These are phyloP conservation scores for Hypothenemus hampei DNA, from an alignment of 1,140 invertebrate genomes.

Conservation along the genomic window DNA sequence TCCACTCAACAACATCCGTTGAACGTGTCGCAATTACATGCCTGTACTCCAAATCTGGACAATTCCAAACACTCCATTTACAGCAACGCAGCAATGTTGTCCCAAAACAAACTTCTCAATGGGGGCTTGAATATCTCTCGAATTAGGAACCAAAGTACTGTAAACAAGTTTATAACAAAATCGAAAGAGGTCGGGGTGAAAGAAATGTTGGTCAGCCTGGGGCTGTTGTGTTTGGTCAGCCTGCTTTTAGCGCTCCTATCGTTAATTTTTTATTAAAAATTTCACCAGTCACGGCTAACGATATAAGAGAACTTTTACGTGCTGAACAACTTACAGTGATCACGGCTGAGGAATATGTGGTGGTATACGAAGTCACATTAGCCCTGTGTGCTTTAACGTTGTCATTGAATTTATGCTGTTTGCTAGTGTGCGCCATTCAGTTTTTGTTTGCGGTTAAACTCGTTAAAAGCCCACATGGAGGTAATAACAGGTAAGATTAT, in stretches of 20 bases:
- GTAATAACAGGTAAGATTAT: conserved; percentile 40
- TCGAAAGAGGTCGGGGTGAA: conserved; percentile 57
- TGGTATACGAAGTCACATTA: conserved; percentile 86
- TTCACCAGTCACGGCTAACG: conserved; percentile 57
- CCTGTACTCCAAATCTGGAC: conserved; percentile 37
- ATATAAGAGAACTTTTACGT: conserved; percentile 53
- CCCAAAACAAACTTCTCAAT: conserved; percentile 47
- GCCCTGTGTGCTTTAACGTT: conserved; percentile 82
- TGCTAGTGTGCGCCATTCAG: conserved; percentile 89
- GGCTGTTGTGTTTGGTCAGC: conserved; percentile 78
- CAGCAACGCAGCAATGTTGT: conserved; percentile 46
- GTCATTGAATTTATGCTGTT: conserved; percentile 82
- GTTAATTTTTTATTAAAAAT: conserved; percentile 78
- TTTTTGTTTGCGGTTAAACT: conserved; percentile 90
- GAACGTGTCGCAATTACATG: conserved; percentile 34
- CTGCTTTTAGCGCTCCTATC: conserved; percentile 76
- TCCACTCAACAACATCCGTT: conserved; percentile 37
- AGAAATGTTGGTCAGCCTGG: conserved; percentile 80
- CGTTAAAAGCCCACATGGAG: conserved; percentile 65
- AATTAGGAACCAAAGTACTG: conserved; percentile 36
- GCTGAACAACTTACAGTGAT: conserved; percentile 54
- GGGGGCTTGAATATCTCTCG: conserved; percentile 54
- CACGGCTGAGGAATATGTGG: conserved; percentile 71
- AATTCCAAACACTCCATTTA: conserved; percentile 69
- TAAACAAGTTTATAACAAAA: conserved; percentile 51